phyloP scores from a whole-genome alignment of 2,888 invertebrate species.

The Anoplius nigerrimus region DNA sequence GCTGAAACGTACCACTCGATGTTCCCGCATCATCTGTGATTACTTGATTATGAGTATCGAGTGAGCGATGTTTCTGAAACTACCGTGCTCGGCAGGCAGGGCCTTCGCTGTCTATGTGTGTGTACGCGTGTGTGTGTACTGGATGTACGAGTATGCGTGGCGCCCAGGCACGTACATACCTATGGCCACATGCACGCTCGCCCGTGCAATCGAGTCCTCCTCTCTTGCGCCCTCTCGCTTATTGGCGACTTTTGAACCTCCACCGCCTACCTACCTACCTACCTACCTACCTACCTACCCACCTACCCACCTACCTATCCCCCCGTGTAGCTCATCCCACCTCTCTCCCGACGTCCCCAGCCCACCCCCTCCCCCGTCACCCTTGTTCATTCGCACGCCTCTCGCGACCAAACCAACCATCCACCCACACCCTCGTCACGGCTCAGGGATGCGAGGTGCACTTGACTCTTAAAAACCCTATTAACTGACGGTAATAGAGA shows the following conservation, averaged over 20 bases:
- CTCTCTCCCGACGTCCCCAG: constrained; percentile 15
- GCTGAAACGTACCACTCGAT: constrained; percentile 64
- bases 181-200: background rate
- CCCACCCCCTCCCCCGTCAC: constrained; percentile 8
- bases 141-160: background rate
- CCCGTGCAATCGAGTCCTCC: background rate
- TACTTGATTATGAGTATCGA: constrained; percentile 68
- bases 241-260: constrained; percentile 53
- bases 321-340: constrained; percentile 11
- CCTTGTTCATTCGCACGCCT: constrained; percentile 12
- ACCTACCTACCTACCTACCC: constrained; percentile 6
- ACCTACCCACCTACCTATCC: constrained; percentile 19
- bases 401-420: constrained; percentile 7
- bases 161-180: background rate
- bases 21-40: constrained; percentile 65
- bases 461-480: constrained; percentile 59
- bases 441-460: constrained; percentile 42
- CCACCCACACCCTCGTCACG: constrained; percentile 34
- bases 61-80: constrained; percentile 54
- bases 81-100: constrained; percentile 12
- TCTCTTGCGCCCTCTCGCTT: constrained; percentile 29
- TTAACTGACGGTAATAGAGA: constrained; percentile 58
- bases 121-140: constrained; percentile 16
- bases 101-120: too few relatives aligned
- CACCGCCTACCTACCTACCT: constrained; percentile 14